Evolutionary conservation across 2,888 invertebrate species (phyloP).

Genomic region (Drosophila infuscata): DNA sequence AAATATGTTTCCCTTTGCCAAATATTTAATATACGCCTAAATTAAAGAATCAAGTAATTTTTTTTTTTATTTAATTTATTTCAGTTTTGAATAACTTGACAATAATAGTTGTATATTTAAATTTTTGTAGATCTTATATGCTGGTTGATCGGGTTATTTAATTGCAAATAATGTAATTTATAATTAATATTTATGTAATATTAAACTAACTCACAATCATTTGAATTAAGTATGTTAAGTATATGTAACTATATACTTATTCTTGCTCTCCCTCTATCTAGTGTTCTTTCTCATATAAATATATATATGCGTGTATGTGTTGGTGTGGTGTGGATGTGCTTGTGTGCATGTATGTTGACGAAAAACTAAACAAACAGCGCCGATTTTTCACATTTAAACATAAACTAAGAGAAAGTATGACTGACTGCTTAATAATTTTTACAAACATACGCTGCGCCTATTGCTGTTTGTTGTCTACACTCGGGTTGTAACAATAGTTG

Average conservation of each 20-base stretch:
- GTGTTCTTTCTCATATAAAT: conserved; percentile 42
- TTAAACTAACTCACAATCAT: conserved; percentile 80
- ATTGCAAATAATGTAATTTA: conserved; percentile 80
- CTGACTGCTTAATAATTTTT: conserved; percentile 61
- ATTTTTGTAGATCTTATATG: conserved; percentile 67
- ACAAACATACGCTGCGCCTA: conserved; percentile 45
- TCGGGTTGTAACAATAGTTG: conserved; percentile 50
- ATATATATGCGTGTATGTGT: conserved; percentile 38
- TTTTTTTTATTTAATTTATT: conserved; percentile 63
- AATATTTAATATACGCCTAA: neutral
- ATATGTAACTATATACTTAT: conserved; percentile 46
- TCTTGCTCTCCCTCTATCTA: conserved; percentile 25
- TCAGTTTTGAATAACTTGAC: conserved; percentile 78
- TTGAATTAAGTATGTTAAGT: conserved; percentile 76
- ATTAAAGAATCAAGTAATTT: neutral
- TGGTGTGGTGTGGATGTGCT: conserved; percentile 19
- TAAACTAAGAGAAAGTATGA: conserved; percentile 61
- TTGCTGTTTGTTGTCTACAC: conserved; percentile 15
- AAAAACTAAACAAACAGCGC: conserved; percentile 53
- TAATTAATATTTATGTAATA: conserved; percentile 78
- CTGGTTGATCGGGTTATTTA: conserved; percentile 73
- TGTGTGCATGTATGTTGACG: conserved; percentile 29
- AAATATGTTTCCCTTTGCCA: neutral
- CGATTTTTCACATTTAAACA: conserved; percentile 47
- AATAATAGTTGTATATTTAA: conserved; percentile 61